Evolutionary conservation across 1,140 invertebrate genomes (phyloP).

Genomic region (Drosophila novamexicana): DNA sequence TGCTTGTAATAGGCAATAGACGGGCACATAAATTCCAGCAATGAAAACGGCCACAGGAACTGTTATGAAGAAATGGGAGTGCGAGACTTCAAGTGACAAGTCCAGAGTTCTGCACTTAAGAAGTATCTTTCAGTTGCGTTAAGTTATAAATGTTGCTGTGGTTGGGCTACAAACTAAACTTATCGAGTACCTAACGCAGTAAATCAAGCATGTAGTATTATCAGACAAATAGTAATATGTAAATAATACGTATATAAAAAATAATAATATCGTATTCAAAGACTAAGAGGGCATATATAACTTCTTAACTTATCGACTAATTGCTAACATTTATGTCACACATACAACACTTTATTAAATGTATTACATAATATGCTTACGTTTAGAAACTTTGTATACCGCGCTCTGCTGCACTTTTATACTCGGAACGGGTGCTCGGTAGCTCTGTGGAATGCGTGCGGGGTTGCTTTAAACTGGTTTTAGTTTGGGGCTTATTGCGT

Average conservation of each 20-base stretch:
- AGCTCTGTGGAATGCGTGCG: slow-evolving; percentile 16
- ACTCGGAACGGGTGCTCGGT: slow-evolving; percentile 9
- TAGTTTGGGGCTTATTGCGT: background rate
- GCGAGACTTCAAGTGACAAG: background rate
- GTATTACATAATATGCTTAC: slow-evolving; percentile 56
- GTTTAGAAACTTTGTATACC: slow-evolving; percentile 63
- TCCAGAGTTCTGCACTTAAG: slow-evolving; percentile 5
- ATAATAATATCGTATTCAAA: background rate
- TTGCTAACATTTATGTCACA: slow-evolving; percentile 9
- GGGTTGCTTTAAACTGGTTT: slow-evolving; percentile 3
- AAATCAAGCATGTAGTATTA: background rate
- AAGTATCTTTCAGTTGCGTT: slow-evolving; percentile 4
- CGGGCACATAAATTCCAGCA: slow-evolving; percentile 35
- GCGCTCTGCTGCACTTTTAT: slow-evolving; percentile 30
- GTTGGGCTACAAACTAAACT: background rate
- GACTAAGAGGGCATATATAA: no score
- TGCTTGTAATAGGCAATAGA: slow-evolving; percentile 52
- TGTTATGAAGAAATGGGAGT: background rate
- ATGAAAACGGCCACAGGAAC: slow-evolving; percentile 21
- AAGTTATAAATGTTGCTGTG: slow-evolving; percentile 1
- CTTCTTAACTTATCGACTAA: background rate
- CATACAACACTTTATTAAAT: slow-evolving; percentile 26
- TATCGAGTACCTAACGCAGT: background rate
- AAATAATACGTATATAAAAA: background rate
- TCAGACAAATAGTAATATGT: background rate